These are phyloP conservation scores for Gadopsis marmoratus DNA, from an alignment of 2,797 vertebrate genomes.

Conservation along the genomic window DNA sequence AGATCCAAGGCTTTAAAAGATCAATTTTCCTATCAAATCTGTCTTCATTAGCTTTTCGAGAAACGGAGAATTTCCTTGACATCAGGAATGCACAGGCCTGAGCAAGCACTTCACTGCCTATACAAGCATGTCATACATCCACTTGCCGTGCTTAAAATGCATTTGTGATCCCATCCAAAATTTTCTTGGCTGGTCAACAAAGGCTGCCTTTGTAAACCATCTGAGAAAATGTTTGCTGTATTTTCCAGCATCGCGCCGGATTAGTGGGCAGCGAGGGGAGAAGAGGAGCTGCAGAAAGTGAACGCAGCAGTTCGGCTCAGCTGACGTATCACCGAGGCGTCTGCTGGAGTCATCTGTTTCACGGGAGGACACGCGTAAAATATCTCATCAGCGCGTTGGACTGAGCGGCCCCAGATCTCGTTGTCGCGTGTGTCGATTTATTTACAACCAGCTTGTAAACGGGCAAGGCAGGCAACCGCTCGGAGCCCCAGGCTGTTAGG, in stretches of 20 bases:
- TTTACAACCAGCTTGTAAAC: neutral
- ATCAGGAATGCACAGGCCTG: slow-evolving; percentile 50
- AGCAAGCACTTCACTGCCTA: slow-evolving; percentile 48
- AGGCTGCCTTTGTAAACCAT: slow-evolving; percentile 71
- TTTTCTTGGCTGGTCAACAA: slow-evolving; percentile 74
- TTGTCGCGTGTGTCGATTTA: slow-evolving; percentile 1
- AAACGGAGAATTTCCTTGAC: slow-evolving; percentile 42
- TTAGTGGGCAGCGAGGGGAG: slow-evolving; percentile 44
- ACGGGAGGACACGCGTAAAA: slow-evolving; percentile 31
- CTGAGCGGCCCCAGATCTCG: neutral
- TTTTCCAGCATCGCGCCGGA: slow-evolving; percentile 66
- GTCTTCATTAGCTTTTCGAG: slow-evolving; percentile 44
- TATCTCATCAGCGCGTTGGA: slow-evolving; percentile 30
- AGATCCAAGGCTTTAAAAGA: slow-evolving; percentile 47
- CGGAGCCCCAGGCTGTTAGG: no score
- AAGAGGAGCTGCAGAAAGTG: slow-evolving; percentile 49
- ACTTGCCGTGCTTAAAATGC: slow-evolving; percentile 60
- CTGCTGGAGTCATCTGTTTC: slow-evolving; percentile 74
- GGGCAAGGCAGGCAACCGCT: no score
- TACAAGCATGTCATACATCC: slow-evolving; percentile 70
- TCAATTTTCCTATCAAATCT: slow-evolving; percentile 63
- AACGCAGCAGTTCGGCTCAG: slow-evolving; percentile 39
- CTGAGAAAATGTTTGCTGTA: slow-evolving; percentile 72
- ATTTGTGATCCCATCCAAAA: slow-evolving; percentile 62
- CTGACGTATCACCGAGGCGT: slow-evolving; percentile 56